Conservation (phyloP, 1,140 invertebrate species). For the Stenopsyche tienmushanensis region DNA sequence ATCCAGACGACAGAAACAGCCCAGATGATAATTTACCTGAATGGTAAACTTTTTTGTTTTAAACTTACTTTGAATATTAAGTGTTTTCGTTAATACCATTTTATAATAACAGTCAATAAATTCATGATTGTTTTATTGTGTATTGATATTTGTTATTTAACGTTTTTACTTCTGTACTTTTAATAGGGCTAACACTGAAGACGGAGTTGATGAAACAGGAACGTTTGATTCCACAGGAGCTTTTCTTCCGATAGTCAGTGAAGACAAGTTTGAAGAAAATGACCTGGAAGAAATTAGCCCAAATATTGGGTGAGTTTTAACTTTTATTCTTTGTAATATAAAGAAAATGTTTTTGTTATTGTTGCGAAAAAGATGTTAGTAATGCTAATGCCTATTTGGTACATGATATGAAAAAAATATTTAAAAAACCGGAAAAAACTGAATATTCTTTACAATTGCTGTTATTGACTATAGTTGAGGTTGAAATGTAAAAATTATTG, state of each 20-base stretch:
- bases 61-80: not conserved
- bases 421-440: too few species aligned
- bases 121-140: not conserved
- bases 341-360: too few species aligned
- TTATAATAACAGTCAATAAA: not conserved
- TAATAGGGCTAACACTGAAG: slow-evolving; percentile 19
- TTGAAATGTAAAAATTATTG: too few species aligned
- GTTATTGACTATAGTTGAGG: too few species aligned
- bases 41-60: slow-evolving; percentile 11
- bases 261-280: slow-evolving; percentile 7
- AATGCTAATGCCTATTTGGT: too few species aligned
- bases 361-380: too few species aligned
- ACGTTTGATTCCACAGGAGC: slow-evolving; percentile 19
- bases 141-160: not conserved
- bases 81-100: not conserved
- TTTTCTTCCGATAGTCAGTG: slow-evolving; percentile 2
- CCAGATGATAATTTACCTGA: slow-evolving; percentile 17
- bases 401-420: too few species aligned
- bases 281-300: not conserved
- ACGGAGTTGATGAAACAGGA: slow-evolving; percentile 5
- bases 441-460: too few species aligned
- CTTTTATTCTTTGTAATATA: not conserved
- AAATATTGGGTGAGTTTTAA: not conserved
- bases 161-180: too few species aligned
- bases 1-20: slow-evolving; percentile 7